Base-by-base conservation (phyloP, 1,140 invertebrate species). In the Dryas iulia region DNA sequence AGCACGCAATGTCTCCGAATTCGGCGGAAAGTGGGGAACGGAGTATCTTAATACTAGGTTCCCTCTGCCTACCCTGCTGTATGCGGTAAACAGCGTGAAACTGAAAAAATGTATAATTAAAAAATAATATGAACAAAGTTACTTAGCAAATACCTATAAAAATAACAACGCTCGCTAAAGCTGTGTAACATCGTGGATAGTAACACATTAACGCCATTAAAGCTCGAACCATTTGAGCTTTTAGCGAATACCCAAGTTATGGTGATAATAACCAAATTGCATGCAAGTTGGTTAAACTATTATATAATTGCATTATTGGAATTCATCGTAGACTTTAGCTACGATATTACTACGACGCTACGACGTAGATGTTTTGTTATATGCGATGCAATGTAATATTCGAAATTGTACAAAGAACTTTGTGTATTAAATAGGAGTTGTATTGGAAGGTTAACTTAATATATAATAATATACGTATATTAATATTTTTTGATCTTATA, bases 201-300 rank as follows among this genome's bases (percentile, higher is more conserved):
- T 64, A 64, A 59, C 56, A 64, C 67, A 69, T 69, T 64, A 69
- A 64, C 39, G 56, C 66, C 64, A 71, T 70, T 66, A 67, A 70
- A 70, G 59, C 63, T 64, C 53, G 30, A 70, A 73, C 72, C 59
- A 70, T 73, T 70, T 71, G 47, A 54, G 58, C 72, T 71, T 64
- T 71, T 71, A 74, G 71, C 66, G 58, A 70, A 66, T 67, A 65
- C 33, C 54, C 26, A 74, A 71, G 61, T 74, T 74, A 73, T 59
- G 64, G 72, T 71, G 57, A 71, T 74, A 74, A 71, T 71, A 74
- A 74, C 64, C 60, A 57, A 74, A 71, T 68, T 65, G 65, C 65
- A 68, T 71, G 65, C 69, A 67, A 71, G 54, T 74, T 71, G 71
- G 69, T 68, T 68, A 58, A 71, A 59, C 69, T 53, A 56, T 74